phyloP scores from a whole-genome alignment of 64 coral and sea anemone genomes.

The Actinia equina region DNA sequence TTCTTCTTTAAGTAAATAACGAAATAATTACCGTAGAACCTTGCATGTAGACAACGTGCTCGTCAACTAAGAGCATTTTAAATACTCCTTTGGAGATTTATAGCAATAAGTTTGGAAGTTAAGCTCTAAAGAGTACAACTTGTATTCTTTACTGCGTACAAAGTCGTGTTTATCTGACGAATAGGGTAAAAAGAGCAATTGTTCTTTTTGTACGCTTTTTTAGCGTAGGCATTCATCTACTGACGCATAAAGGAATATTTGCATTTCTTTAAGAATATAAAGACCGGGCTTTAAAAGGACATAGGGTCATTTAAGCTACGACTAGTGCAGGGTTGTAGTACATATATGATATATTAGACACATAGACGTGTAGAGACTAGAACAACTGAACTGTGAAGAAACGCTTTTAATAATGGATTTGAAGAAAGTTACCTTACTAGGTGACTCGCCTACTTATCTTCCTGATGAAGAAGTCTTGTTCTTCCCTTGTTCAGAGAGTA shows the following conservation, averaged over 20 bases:
- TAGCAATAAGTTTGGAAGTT: not conserved
- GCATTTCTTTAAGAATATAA: not conserved
- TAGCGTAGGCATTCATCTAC: not conserved
- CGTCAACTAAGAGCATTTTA: not conserved
- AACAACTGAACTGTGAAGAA: constrained; percentile 10
- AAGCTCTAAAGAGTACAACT: too few species aligned
- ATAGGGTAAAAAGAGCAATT: not conserved
- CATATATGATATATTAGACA: not conserved
- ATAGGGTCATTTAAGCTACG: not conserved
- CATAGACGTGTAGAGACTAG: not conserved
- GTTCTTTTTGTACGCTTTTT: not conserved
- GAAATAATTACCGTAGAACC: not conserved
- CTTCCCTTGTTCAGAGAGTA: not conserved
- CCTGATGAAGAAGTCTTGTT: constrained; percentile 24
- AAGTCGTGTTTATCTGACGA: too few species aligned
- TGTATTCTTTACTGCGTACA: too few species aligned
- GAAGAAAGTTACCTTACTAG: not conserved
- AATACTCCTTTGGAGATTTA: not conserved
- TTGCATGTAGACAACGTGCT: not conserved
- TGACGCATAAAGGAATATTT: not conserved
- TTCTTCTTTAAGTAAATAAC: not conserved
- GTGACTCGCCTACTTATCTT: constrained; percentile 3
- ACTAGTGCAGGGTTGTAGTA: not conserved
- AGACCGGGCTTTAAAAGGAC: not conserved
- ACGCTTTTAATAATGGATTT: constrained; percentile 9